Evolutionary conservation across 2,888 invertebrate genomes (phyloP).

Genomic region (Nomada goodeniana): DNA sequence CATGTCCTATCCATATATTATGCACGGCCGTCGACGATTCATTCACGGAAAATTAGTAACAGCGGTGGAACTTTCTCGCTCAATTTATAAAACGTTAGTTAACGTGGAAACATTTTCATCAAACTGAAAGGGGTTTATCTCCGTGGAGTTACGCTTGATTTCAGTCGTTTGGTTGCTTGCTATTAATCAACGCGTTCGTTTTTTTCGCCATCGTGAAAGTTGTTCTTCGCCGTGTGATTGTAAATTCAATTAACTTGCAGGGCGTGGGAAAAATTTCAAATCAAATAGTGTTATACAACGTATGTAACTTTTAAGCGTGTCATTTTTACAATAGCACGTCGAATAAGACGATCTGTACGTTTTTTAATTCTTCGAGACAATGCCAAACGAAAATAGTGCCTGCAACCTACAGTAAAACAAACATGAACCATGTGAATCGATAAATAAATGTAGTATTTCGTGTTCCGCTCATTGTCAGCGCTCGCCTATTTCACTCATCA

Average conservation of each 20-base stretch:
- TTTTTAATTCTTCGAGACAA: too few relatives aligned
- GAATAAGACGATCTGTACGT: too few relatives aligned
- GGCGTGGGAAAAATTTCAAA: neutral
- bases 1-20: neutral
- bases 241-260: neutral
- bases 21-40: neutral
- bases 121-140: slow-evolving; percentile 18
- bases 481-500: too few relatives aligned
- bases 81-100: slow-evolving; percentile 38
- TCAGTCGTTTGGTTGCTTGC: slow-evolving; percentile 14
- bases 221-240: neutral
- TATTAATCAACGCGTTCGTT: slow-evolving; percentile 7
- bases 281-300: too few relatives aligned
- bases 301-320: too few relatives aligned
- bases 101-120: slow-evolving; percentile 6
- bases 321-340: too few relatives aligned
- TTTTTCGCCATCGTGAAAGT: slow-evolving; percentile 4
- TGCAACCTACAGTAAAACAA: too few relatives aligned
- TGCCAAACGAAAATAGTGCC: too few relatives aligned
- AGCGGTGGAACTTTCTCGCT: slow-evolving; percentile 1
- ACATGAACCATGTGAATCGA: too few relatives aligned
- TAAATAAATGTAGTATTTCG: too few relatives aligned
- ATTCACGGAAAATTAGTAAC: slow-evolving; percentile 8
- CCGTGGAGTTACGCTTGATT: slow-evolving; percentile 28
- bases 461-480: too few relatives aligned